Percentiles rank a stretch among this genome's conserved stretches.
These are phyloP conservation scores for Colistium nudipinnis DNA, from an alignment of 2,113 vertebrate species.

Conservation along the genomic window DNA sequence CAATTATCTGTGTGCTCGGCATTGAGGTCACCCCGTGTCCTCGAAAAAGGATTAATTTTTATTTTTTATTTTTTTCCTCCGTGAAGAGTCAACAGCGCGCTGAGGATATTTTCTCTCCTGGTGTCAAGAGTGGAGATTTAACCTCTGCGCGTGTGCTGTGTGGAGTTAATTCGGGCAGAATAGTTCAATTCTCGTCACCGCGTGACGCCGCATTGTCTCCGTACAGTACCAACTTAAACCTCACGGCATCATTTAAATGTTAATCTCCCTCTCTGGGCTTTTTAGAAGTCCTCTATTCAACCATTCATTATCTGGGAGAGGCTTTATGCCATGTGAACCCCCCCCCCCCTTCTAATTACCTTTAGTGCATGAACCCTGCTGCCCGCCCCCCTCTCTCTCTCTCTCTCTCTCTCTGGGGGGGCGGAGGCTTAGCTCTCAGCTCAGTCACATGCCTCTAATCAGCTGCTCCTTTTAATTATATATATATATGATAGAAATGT, in stretches of 20 bases:
- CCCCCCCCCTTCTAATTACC: conserved; percentile 67
- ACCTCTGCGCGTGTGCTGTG: conserved; percentile 15
- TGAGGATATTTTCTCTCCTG: neutral
- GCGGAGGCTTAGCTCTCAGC: conserved; percentile 46
- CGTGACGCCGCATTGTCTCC: conserved; percentile 61
- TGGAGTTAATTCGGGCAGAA: conserved; percentile 58
- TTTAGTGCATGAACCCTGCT: conserved; percentile 61
- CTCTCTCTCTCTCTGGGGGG: no score
- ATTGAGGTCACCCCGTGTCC: neutral
- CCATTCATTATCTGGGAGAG: conserved; percentile 66
- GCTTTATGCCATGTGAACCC: conserved; percentile 57
- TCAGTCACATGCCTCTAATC: conserved; percentile 52
- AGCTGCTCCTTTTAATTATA: conserved; percentile 45
- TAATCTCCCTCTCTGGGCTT: conserved; percentile 70
- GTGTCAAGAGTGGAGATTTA: conserved; percentile 17
- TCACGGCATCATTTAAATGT: conserved; percentile 79
- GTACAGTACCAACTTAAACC: conserved; percentile 75
- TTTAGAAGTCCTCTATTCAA: conserved; percentile 67
- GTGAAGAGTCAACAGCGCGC: neutral
- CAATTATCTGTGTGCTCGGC: neutral
- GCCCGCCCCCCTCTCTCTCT: conserved; percentile 33
- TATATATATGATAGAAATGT: conserved; percentile 5
- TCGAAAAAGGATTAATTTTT: no score
- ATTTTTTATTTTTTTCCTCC: no score
- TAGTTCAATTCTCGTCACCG: conserved; percentile 61